Base-by-base conservation (phyloP, 2,797 vertebrate genomes). In the Coracias cyanogaster region DNA sequence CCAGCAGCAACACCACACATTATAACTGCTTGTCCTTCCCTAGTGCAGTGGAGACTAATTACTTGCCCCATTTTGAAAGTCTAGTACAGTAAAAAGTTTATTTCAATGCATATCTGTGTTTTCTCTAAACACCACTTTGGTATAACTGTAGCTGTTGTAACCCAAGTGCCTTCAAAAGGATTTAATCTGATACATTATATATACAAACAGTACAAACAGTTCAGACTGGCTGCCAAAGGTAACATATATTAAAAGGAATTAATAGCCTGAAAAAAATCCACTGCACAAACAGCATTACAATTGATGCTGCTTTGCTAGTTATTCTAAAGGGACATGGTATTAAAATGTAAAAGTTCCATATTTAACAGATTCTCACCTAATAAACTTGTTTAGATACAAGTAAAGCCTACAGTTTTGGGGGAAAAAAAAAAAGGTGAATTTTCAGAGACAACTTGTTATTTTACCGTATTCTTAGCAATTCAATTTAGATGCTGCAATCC, bases 281-380 rank as follows among this genome's bases (percentile, higher is more conserved):
- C 88, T 95, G 86, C 67, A 80, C 88, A 95, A 97, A 96, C 94
- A 94, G 90, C 92, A 95, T 87, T 82, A 97, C 95, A 96, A 96
- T 93, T 91, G 95, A 95, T 94, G 78, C 83, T 92, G 93, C 93
- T 94, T 96, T 95, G 77, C 93, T 92, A 95, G 88, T 86, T 95
- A 96, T 90, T 96, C 94, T 96, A 87, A 94, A 93, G 94, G 93
- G 95, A 96, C 95, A 86, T 12, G 81, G 90, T 90, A 97, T 85
- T 96, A 96, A 97, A 97, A 95, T n/a, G 92, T 92, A 49, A 82
- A 92, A 96, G 86, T 96, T 96, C 88, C 81, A 97, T 93, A 95
- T 83, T 96, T 95, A 96, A 97, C 95, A 97, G 95, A 97, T 96
- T 97, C 96, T 96, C 96, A 97, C 96, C 95, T 87, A 96, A 96